A percentile compares a stretch with the other conserved stretches of the same genome.
These are phyloP conservation scores for Aleiodes leptofemur DNA, from an alignment of 2,888 invertebrate genomes.

Conservation along the genomic window DNA sequence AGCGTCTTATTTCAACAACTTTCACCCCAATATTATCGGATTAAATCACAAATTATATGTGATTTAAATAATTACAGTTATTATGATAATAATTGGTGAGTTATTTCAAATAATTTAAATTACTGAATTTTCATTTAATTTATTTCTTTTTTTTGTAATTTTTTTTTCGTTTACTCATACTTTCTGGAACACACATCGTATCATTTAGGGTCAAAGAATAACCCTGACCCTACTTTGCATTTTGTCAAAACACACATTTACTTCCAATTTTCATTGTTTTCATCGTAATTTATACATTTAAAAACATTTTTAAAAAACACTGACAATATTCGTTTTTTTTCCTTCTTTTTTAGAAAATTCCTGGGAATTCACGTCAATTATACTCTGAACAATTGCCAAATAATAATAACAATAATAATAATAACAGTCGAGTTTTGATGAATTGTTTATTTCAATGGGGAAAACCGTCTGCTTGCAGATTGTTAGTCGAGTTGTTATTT, in stretches of 20 bases:
- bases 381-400: no score
- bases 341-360: no score
- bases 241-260: not conserved
- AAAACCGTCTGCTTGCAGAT: no score
- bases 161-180: not conserved
- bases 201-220: not conserved
- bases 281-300: not conserved
- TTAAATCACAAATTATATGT: conserved; percentile 53
- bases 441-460: no score
- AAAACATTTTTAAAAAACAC: not conserved
- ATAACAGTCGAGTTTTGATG: no score
- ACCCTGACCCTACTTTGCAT: conserved; percentile 30
- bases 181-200: not conserved
- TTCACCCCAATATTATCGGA: conserved; percentile 48
- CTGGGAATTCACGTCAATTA: no score
- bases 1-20: conserved; percentile 64
- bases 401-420: no score
- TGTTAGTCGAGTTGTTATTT: no score
- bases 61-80: conserved; percentile 51
- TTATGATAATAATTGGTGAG: conserved; percentile 64
- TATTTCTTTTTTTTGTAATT: conserved; percentile 13
- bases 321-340: not conserved
- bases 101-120: conserved; percentile 5
- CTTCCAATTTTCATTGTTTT: not conserved
- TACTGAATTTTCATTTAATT: not conserved